A percentile compares a stretch with the other conserved stretches of the same genome.
phyloP scores from a whole-genome alignment of 2,888 invertebrate genomes.

The Opisthograptis luteolata region DNA sequence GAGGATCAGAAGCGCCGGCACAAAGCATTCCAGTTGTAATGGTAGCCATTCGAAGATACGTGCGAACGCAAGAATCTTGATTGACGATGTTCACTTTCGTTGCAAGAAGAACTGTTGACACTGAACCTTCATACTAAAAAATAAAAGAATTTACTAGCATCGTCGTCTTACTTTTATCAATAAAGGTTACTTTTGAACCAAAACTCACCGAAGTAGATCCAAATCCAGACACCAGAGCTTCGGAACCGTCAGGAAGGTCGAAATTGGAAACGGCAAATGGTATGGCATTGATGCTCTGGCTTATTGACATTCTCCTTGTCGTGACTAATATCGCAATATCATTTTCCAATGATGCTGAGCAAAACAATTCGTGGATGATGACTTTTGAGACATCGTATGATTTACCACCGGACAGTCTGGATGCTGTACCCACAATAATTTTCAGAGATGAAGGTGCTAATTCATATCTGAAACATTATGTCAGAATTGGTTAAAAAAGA shows the following conservation, averaged over 20 bases:
- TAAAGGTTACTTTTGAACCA: neutral
- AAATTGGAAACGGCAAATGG: constrained; percentile 49
- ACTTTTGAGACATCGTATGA: constrained; percentile 54
- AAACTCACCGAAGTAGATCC: constrained; percentile 61
- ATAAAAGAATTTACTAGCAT: neutral
- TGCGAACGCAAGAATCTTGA: constrained; percentile 60
- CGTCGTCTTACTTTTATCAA: neutral
- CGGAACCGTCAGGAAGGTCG: constrained; percentile 54
- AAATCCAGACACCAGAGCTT: constrained; percentile 73
- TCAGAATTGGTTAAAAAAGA: too few species aligned
- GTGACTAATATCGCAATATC: constrained; percentile 69
- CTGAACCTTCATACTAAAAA: constrained; percentile 64
- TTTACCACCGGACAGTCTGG: constrained; percentile 60
- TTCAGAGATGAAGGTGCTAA: constrained; percentile 49
- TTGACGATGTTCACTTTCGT: constrained; percentile 67
- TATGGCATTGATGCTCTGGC: constrained; percentile 52
- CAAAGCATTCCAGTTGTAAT: constrained; percentile 74
- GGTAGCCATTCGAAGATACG: constrained; percentile 61
- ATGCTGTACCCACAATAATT: constrained; percentile 63
- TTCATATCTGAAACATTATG: constrained; percentile 50
- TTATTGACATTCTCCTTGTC: constrained; percentile 51
- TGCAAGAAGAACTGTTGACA: constrained; percentile 61
- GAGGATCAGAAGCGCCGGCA: constrained; percentile 59
- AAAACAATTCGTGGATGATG: constrained; percentile 59
- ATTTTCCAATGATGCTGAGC: constrained; percentile 54